These are phyloP conservation scores for Nothura maculosa DNA, from an alignment of 2,797 vertebrate genomes.

Conservation along the genomic window DNA sequence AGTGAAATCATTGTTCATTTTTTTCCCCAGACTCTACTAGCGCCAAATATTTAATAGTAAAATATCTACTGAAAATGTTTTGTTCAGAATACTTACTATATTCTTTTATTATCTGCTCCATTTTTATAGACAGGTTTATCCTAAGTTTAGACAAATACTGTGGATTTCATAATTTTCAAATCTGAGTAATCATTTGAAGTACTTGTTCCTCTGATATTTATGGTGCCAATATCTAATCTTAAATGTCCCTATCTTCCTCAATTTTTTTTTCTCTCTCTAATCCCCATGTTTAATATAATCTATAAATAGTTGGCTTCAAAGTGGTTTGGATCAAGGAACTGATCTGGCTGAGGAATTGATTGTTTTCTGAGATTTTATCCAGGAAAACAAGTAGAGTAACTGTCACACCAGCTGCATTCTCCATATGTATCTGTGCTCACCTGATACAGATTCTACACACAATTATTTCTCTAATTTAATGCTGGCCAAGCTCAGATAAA, in stretches of 20 bases:
- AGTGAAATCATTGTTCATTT: neutral
- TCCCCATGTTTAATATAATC: neutral
- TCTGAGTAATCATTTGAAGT: neutral
- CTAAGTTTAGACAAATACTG: neutral
- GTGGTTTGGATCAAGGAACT: neutral
- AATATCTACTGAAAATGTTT: neutral
- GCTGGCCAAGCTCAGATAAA: neutral
- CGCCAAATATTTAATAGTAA: neutral
- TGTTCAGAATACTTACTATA: neutral
- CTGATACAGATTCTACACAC: too few relatives aligned
- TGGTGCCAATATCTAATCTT: neutral
- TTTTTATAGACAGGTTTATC: neutral
- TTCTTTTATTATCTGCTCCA: neutral
- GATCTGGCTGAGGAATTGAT: neutral
- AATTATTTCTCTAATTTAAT: neutral
- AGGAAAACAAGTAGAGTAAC: neutral
- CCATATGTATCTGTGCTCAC: neutral
- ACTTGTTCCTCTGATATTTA: neutral
- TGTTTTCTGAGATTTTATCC: neutral
- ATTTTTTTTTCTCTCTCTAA: neutral
- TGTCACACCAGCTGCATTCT: neutral
- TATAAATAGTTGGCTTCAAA: neutral
- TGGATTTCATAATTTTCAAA: neutral
- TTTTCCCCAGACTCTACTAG: neutral
- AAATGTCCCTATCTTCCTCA: neutral